A percentile compares a stretch with the other conserved stretches of the same genome.
phyloP scores from a whole-genome alignment of 64 coral and sea anemone species.

The Pocillopora verrucosa region DNA sequence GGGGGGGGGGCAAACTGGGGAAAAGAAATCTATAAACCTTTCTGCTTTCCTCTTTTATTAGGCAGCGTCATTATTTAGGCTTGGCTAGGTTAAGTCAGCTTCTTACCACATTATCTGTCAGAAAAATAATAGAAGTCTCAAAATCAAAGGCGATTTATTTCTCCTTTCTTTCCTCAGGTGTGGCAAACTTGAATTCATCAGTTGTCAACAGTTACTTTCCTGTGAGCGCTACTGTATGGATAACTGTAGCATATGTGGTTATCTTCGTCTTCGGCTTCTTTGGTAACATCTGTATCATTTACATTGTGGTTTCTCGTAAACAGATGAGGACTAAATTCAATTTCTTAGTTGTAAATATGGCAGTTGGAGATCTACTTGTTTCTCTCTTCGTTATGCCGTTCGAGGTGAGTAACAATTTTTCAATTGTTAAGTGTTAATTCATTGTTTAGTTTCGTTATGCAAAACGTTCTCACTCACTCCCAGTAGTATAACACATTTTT shows the following conservation, averaged over 20 bases:
- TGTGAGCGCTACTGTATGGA: not conserved
- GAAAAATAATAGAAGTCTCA: too few relatives aligned
- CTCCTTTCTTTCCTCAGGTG: not conserved
- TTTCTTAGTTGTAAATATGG: slow-evolving; percentile 69
- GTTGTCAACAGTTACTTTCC: not conserved
- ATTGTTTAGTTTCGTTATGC: too few relatives aligned
- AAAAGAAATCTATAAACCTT: too few relatives aligned
- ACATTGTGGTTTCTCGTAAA: slow-evolving; percentile 51
- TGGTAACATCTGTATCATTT: slow-evolving; percentile 48
- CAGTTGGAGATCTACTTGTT: slow-evolving; percentile 64
- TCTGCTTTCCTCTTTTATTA: too few relatives aligned
- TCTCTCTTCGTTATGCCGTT: slow-evolving; percentile 49
- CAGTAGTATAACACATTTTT: too few relatives aligned
- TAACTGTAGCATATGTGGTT: slow-evolving; percentile 33
- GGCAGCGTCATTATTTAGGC: too few relatives aligned
- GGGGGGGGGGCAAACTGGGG: too few relatives aligned
- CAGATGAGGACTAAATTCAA: slow-evolving; percentile 64
- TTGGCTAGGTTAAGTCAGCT: too few relatives aligned
- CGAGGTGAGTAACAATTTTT: slow-evolving; percentile 21
- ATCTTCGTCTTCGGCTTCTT: slow-evolving; percentile 55
- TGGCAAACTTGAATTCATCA: not conserved
- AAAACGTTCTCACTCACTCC: too few relatives aligned
- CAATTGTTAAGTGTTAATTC: too few relatives aligned
- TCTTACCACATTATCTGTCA: too few relatives aligned
- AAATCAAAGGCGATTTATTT: not conserved